Evolutionary conservation across 2,797 vertebrate genomes (phyloP).

Genomic region (Mionectes olivaceus): DNA sequence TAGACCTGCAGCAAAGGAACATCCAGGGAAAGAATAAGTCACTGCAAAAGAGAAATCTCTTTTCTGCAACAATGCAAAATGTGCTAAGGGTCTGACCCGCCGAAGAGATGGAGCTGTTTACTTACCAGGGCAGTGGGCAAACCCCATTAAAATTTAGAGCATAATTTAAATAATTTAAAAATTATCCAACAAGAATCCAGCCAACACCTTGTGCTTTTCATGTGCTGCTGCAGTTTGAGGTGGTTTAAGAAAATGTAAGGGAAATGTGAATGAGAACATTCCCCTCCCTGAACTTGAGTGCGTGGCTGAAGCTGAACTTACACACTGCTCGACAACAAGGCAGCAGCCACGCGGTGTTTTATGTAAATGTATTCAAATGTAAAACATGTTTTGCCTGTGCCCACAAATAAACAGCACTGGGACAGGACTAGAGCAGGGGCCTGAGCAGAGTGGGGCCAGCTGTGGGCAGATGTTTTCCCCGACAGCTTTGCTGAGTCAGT

Average conservation of each 20-base stretch:
- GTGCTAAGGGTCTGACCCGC: constrained; percentile 7
- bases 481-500: fast-evolving
- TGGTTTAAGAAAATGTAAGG: neutral
- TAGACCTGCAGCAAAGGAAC: constrained; percentile 68
- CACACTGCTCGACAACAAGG: neutral
- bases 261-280: neutral
- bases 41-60: constrained; percentile 58
- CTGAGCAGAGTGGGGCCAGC: neutral
- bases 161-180: neutral
- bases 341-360: neutral
- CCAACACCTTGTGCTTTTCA: neutral
- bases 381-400: neutral
- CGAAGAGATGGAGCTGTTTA: constrained; percentile 21
- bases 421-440: neutral
- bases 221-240: neutral
- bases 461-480: neutral
- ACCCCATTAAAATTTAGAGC: neutral
- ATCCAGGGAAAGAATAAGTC: constrained; percentile 68
- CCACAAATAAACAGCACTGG: neutral
- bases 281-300: neutral
- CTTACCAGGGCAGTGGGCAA: neutral
- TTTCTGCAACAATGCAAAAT: constrained; percentile 24
- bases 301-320: neutral
- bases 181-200: neutral
- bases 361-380: neutral